These are phyloP conservation scores for Mus pahari DNA, from an alignment of 2,113 vertebrate species.

Conservation along the genomic window DNA sequence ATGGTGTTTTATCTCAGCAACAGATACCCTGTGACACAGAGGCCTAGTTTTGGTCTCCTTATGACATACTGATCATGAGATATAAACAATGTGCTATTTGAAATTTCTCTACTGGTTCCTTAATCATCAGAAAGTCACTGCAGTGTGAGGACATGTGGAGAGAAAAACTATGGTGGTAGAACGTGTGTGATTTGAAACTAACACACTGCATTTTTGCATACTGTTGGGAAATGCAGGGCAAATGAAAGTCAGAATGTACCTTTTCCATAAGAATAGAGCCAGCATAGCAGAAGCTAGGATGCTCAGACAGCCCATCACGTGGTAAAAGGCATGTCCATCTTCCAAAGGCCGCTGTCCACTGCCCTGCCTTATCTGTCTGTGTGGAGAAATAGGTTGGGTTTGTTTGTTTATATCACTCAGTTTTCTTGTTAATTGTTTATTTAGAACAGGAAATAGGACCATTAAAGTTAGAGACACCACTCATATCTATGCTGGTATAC, in stretches of 20 bases:
- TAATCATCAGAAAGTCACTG: conserved; percentile 21
- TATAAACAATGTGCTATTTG: conserved; percentile 24
- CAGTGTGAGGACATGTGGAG: too few relatives aligned
- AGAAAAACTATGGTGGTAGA: neutral
- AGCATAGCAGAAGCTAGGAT: neutral
- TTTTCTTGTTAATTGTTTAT: conserved; percentile 43
- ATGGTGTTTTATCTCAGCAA: neutral
- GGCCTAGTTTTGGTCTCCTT: conserved; percentile 30
- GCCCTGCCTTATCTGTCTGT: neutral
- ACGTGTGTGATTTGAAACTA: neutral
- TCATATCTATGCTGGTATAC: neutral
- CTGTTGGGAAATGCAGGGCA: neutral
- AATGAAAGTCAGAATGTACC: neutral
- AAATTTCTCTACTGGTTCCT: conserved; percentile 31
- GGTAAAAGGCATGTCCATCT: neutral
- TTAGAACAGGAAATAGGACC: conserved; percentile 40
- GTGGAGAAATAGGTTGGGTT: neutral
- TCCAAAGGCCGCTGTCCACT: neutral
- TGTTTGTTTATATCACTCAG: conserved; percentile 13
- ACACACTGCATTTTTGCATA: neutral
- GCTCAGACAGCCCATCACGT: neutral
- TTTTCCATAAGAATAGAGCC: neutral
- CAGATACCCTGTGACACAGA: neutral
- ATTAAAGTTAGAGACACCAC: conserved; percentile 6
- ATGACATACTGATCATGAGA: neutral